These are phyloP conservation scores for Halichoerus grypus DNA, from an alignment of 2,113 vertebrate species.

Conservation along the genomic window DNA sequence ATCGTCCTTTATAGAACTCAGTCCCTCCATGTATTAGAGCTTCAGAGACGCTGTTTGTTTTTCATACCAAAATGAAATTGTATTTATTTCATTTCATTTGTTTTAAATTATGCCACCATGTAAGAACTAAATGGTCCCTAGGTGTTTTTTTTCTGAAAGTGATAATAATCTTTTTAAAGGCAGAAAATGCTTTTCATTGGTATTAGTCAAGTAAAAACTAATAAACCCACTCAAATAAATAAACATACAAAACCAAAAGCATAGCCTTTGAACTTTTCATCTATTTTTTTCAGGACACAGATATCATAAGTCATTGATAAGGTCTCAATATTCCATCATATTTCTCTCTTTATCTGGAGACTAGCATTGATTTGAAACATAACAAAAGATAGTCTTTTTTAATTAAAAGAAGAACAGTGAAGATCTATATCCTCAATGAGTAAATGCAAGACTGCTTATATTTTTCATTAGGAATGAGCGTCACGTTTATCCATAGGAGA, in stretches of 20 bases:
- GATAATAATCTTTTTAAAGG: slow-evolving; percentile 35
- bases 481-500: not conserved
- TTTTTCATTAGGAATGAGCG: slow-evolving; percentile 36
- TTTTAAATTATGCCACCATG: slow-evolving; percentile 65
- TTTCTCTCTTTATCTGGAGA: not conserved
- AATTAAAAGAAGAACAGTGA: not conserved
- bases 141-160: slow-evolving; percentile 38
- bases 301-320: not conserved
- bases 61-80: slow-evolving; percentile 60
- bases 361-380: slow-evolving; percentile 10
- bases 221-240: not conserved
- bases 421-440: not conserved
- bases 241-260: not conserved
- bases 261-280: not conserved
- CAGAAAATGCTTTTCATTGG: slow-evolving; percentile 38
- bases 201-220: slow-evolving; percentile 38
- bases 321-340: not conserved
- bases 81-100: slow-evolving; percentile 71
- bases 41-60: slow-evolving; percentile 54
- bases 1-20: not conserved
- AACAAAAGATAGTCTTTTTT: slow-evolving; percentile 11
- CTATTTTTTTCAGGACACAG: not conserved
- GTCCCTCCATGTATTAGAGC: slow-evolving; percentile 22
- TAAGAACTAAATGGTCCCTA: slow-evolving; percentile 39
- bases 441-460: not conserved